Base-by-base conservation (phyloP, 2,113 vertebrate species). In the Oreochromis spilurus region DNA sequence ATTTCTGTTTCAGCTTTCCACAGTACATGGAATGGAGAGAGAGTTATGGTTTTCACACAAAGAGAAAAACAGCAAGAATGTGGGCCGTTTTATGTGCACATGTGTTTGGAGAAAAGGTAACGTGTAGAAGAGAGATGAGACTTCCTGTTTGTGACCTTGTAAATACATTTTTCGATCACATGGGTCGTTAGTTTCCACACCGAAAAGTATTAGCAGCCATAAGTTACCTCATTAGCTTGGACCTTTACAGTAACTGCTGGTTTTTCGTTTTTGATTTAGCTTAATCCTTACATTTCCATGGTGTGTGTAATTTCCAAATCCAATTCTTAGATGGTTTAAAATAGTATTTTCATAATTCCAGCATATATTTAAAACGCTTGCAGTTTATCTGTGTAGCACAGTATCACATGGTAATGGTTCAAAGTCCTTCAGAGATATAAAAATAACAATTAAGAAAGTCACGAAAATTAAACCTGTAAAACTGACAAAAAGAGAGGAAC, bases 1-100 rank as follows among this genome's bases (percentile, higher is more conserved):
- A 90, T 93, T 90, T 87, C 67, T 72, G 50, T 87, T 88, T 88
- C 65, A 82, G 45, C 72, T 91, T 86, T 89, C 79, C 65, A 45
- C 83, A 88, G 87, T 55, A 52, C 82, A 87, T 90, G 83, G 89
- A 85, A 90, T 83, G 86, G 54, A 85, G 67, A 83, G 81, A 79
- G 82, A 48, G 52, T 55, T 72, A 67, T 84, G 70, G 54, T 88
- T 87, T 91, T 87, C 36, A 85, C 34, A 70, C 48, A 79, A 78
- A 81, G 34, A 81, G 12, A 72, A 53, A 52, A 67, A 84, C 45
- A 54, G 24, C 14, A 79, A 16, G 34, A 80, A 54, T 77, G 52
- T 78, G 50, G 19, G 14, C 36, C 52, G 9, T 38, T 52, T 55
- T 60, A 52, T 50, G 65, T 81, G 80, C 48, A 9, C 77, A 4